Percentiles rank a stretch among this genome's conserved stretches.
These are phyloP conservation scores for Urocitellus parryii DNA, from an alignment of 2,113 vertebrate genomes.

Conservation along the genomic window DNA sequence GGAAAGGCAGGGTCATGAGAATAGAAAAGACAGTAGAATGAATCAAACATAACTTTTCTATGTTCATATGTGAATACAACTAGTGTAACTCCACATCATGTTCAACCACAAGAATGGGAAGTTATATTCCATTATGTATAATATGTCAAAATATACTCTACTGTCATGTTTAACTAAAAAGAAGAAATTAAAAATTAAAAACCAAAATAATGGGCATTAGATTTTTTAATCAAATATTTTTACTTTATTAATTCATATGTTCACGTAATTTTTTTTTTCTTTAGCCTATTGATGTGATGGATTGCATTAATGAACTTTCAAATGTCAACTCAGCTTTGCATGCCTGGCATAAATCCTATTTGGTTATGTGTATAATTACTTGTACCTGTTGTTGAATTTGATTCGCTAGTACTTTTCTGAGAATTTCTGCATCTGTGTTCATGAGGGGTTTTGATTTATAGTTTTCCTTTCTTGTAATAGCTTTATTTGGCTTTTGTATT, in stretches of 20 bases:
- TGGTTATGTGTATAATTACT: neutral
- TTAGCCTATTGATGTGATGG: neutral
- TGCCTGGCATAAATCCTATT: neutral
- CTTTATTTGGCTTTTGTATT: neutral
- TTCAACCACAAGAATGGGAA: too few species aligned
- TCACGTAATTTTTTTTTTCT: neutral
- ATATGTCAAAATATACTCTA: too few species aligned
- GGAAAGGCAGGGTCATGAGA: too few species aligned
- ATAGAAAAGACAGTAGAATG: too few species aligned
- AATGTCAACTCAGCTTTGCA: neutral
- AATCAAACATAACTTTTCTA: too few species aligned
- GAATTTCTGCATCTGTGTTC: neutral
- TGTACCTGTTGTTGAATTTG: neutral
- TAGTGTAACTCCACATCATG: too few species aligned
- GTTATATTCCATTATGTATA: too few species aligned
- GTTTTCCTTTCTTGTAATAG: neutral
- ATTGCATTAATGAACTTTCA: neutral
- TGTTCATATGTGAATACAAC: too few species aligned
- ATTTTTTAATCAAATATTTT: conserved; percentile 2
- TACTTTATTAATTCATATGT: neutral
- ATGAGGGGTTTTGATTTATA: neutral
- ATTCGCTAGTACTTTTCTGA: neutral
- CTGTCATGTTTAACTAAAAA: too few species aligned
- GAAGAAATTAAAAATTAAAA: too few species aligned
- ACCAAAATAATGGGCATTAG: neutral